Evolutionary conservation across 2,888 invertebrate genomes (phyloP).

Genomic region (Lasius platythorax): DNA sequence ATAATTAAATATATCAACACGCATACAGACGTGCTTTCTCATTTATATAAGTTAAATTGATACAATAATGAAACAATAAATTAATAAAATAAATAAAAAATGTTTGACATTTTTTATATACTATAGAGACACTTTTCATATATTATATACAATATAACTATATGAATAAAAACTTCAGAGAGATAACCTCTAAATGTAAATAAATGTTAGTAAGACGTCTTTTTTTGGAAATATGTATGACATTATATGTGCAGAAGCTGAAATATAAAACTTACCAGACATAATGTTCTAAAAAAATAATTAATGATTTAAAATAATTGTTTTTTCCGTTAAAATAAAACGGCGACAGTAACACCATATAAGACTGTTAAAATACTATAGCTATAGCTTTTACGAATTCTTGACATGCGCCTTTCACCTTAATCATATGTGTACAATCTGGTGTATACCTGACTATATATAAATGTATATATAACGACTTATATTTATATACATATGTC

Average conservation of each 20-base stretch:
- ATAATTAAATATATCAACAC: neutral
- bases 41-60: neutral
- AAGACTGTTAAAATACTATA: neutral
- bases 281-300: neutral
- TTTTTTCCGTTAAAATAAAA: neutral
- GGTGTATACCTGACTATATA: too few species aligned
- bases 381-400: neutral
- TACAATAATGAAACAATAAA: neutral
- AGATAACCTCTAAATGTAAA: neutral
- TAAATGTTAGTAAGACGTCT: neutral
- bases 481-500: too few species aligned
- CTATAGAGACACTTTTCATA: neutral
- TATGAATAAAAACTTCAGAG: neutral
- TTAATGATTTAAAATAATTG: neutral
- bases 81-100: neutral
- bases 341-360: neutral
- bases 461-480: too few species aligned
- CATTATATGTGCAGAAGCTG: neutral
- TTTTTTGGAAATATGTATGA: neutral
- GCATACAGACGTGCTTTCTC: neutral
- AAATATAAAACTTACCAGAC: neutral
- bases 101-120: neutral
- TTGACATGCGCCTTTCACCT: neutral
- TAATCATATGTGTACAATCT: neutral
- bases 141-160: neutral